Conservation (phyloP, 2,888 invertebrate species). For the Drosophila emarginata region DNA sequence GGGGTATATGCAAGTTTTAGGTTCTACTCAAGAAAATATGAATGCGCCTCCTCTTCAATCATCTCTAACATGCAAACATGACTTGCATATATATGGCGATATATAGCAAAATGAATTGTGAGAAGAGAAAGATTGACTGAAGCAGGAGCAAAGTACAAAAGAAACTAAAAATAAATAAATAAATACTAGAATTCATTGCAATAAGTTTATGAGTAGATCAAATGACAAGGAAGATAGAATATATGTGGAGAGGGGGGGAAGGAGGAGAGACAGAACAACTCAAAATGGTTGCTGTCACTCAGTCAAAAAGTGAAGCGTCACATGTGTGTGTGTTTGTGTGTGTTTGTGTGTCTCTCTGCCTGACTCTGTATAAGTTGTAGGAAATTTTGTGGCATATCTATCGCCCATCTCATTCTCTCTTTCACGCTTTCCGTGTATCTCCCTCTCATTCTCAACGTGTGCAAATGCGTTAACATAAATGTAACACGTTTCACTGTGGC, state of each 20-base stretch:
- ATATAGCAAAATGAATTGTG: slow-evolving; percentile 67
- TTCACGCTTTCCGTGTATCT: neutral
- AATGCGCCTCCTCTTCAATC: neutral
- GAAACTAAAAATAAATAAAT: slow-evolving; percentile 65
- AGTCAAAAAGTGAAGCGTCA: slow-evolving; percentile 66
- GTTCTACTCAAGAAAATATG: neutral
- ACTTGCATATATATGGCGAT: slow-evolving; percentile 70
- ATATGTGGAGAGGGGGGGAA: neutral
- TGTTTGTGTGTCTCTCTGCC: slow-evolving; percentile 25
- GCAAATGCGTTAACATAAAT: slow-evolving; percentile 74
- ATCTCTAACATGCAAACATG: slow-evolving; percentile 62
- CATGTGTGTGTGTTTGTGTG: slow-evolving; percentile 33
- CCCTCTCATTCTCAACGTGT: slow-evolving; percentile 53
- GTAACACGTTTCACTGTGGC: slow-evolving; percentile 73
- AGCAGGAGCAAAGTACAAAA: slow-evolving; percentile 39
- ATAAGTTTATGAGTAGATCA: slow-evolving; percentile 72
- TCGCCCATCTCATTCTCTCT: slow-evolving; percentile 17
- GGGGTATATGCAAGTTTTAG: neutral
- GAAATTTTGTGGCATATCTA: slow-evolving; percentile 52
- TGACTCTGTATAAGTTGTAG: slow-evolving; percentile 41
- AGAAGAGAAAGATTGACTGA: slow-evolving; percentile 29
- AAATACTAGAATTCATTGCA: slow-evolving; percentile 41
- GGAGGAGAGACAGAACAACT: slow-evolving; percentile 36
- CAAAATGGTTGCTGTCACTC: slow-evolving; percentile 62
- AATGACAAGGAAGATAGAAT: slow-evolving; percentile 43